These are phyloP conservation scores for Andricus grossulariae DNA, from an alignment of 1,140 invertebrate species.

Conservation along the genomic window DNA sequence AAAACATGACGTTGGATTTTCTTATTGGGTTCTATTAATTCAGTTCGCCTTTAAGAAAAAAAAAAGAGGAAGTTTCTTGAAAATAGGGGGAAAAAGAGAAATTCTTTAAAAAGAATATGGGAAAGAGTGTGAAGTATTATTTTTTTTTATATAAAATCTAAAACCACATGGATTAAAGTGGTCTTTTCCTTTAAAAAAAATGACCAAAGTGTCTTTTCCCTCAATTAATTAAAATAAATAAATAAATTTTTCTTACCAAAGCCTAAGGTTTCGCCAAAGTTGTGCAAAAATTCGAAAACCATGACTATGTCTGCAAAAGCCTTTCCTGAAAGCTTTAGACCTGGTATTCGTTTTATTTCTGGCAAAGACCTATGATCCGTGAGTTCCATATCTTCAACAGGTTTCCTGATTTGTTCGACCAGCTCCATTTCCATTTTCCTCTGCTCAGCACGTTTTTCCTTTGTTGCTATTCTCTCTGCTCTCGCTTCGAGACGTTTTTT, in stretches of 20 bases:
- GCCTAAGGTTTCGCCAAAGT: conserved; percentile 94
- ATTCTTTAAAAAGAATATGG: too few species aligned
- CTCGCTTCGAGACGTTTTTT: conserved; percentile 87
- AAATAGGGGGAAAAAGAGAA: too few species aligned
- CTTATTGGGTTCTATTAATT: too few species aligned
- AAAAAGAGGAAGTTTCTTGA: too few species aligned
- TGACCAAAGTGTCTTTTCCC: too few species aligned
- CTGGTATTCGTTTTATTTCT: conserved; percentile 85
- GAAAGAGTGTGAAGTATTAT: too few species aligned
- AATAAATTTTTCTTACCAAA: conserved; percentile 82
- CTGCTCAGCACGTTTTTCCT: conserved; percentile 90
- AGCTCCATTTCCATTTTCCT: conserved; percentile 90
- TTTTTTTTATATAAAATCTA: too few species aligned
- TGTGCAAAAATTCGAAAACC: conserved; percentile 96
- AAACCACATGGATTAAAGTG: too few species aligned
- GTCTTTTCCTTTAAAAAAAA: too few species aligned
- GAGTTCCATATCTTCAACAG: conserved; percentile 90
- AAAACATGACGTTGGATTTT: too few species aligned
- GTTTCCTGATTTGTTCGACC: conserved; percentile 89
- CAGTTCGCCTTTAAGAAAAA: too few species aligned
- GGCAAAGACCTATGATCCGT: conserved; percentile 85
- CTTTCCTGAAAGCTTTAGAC: conserved; percentile 87
- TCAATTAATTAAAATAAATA: conserved; percentile 12
- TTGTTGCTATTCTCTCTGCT: conserved; percentile 85
- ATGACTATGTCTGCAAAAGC: conserved; percentile 94